Conservation (phyloP, 2,797 vertebrate species). For the Hafferia zeledoni region DNA sequence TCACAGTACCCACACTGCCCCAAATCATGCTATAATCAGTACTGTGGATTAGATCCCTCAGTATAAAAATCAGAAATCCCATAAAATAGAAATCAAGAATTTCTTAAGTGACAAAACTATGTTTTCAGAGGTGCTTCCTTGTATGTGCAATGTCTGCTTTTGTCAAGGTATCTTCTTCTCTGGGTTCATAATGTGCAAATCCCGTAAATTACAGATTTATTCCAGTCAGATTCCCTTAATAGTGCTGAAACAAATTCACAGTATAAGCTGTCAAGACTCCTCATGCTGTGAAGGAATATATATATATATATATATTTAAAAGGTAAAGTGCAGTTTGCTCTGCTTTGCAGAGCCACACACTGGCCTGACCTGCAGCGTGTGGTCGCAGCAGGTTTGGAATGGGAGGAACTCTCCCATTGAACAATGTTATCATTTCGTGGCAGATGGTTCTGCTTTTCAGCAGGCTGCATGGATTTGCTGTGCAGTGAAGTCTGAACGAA, state of each 20-base stretch:
- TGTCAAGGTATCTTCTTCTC: not conserved
- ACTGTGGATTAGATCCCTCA: not conserved
- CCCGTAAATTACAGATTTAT: not conserved
- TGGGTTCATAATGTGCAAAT: constrained; percentile 17
- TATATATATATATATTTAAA: not conserved
- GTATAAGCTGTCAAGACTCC: constrained; percentile 15
- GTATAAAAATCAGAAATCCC: not conserved
- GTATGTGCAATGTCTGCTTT: not conserved
- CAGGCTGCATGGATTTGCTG: not conserved
- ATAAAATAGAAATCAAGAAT: not conserved
- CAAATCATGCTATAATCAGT: not conserved
- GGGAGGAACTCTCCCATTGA: not conserved
- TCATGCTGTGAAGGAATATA: not conserved
- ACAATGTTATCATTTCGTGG: not conserved
- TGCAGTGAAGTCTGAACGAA: not conserved
- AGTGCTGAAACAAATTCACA: constrained; percentile 52
- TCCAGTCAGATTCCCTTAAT: constrained; percentile 42
- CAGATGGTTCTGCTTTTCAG: not conserved
- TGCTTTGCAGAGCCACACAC: not conserved
- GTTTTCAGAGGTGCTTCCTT: constrained; percentile 1
- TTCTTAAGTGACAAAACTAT: not conserved
- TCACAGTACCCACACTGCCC: not conserved
- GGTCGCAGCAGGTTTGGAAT: not conserved
- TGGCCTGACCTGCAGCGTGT: not conserved
- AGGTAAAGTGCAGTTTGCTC: constrained; percentile 57